Base-by-base conservation (phyloP, 1,140 invertebrate species). In the Gonioctena quinquepunctata region DNA sequence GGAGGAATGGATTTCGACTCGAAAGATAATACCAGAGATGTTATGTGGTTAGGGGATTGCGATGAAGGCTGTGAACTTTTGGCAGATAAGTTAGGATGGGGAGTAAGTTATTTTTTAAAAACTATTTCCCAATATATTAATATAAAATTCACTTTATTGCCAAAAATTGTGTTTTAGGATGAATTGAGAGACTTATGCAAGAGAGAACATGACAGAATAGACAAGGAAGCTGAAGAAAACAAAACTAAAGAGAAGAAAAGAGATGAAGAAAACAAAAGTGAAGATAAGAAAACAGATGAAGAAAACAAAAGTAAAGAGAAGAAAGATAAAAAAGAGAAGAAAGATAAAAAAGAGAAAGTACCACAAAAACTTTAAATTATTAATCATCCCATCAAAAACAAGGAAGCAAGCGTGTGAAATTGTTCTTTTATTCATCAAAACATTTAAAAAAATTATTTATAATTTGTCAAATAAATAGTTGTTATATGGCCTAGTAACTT, bases 31-130 rank as follows among this genome's bases (percentile, higher is more conserved):
- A 85, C 88, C 2, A 82, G 95, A 18, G 96, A 98, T 85, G 92
- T 97, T n/a, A 92, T 93, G 26, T 90, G 89, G 83, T 83, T 96
- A 33, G 94, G 95, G 1, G 90, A 94, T 75, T 97, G 96, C 83
- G 96, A 99, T 85, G 90, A 92, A 62, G 95, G 94, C 1, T 94
- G 93, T 80, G 80, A 86, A 72, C 83, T 89, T 11, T 81, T 98
- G 23, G 94, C 93, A 21, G 90, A 94, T 42, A 89, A 89, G 79
- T 85, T 98, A 1, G 95, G 94, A 18, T 98, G 95, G 94, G 87
- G 86, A 18, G 90, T 90, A 81, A 85, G 87, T 86, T 22, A 19
- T 23, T 42, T 64, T 57, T 50, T 27, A 67, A 16, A 61, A 52
- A 21, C 33, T 13, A 13, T 62, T 49, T 49, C 21, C 13, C 8